phyloP scores from a whole-genome alignment of 2,113 vertebrate genomes.

The Dasyurus viverrinus region DNA sequence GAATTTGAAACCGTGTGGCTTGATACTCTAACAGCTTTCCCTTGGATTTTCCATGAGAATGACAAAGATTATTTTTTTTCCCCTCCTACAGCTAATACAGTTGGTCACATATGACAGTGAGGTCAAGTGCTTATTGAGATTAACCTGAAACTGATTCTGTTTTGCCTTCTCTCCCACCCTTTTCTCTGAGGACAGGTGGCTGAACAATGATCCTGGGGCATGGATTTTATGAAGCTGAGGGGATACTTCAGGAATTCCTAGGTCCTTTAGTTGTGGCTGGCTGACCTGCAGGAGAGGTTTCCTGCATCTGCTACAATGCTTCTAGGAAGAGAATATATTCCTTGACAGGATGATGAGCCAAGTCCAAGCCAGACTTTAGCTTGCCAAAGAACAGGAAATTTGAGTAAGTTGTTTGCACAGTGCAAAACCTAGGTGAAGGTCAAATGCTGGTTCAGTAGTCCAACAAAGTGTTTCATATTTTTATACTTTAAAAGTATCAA shows the following conservation, averaged over 20 bases:
- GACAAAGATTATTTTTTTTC: not conserved
- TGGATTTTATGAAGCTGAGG: not conserved
- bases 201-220: not conserved
- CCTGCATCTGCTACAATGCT: not conserved
- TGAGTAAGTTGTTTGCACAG: not conserved
- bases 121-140: not conserved
- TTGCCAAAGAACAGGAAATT: not conserved
- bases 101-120: not conserved
- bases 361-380: not conserved
- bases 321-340: not conserved
- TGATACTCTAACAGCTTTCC: not conserved
- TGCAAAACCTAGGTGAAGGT: not conserved
- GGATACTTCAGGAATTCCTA: not conserved
- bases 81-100: not conserved
- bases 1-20: not conserved
- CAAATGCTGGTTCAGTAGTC: not conserved
- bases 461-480: not conserved
- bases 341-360: not conserved
- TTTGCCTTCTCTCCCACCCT: not conserved
- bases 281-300: not conserved
- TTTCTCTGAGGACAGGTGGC: not conserved
- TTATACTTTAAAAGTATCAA: not conserved
- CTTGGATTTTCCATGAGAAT: not conserved
- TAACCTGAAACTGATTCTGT: not conserved
- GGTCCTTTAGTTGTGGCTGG: not conserved